Evolutionary conservation across 1,140 invertebrate species (phyloP).

Genomic region (Chymomyza costata): DNA sequence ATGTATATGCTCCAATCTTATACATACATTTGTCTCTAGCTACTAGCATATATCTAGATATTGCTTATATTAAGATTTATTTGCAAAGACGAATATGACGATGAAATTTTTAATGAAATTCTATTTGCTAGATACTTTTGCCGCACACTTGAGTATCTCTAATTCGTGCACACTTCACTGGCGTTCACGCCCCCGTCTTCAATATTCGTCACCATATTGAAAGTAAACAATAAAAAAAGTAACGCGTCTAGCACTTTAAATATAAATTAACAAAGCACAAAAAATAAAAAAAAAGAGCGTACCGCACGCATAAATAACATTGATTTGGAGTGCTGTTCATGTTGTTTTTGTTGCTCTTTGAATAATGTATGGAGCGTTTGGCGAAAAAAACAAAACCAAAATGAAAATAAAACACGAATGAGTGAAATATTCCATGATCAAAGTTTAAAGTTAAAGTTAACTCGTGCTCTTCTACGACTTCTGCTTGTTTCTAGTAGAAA

Average conservation of each 20-base stretch:
- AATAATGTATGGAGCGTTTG: conserved; percentile 31
- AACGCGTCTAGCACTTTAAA: conserved; percentile 10
- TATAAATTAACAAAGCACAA: conserved; percentile 22
- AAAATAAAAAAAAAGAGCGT: background rate
- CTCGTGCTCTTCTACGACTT: too few species aligned
- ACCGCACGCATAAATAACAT: conserved; percentile 30
- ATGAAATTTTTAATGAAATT: conserved; percentile 19
- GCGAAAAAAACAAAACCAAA: conserved; percentile 7
- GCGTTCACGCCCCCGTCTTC: too few species aligned
- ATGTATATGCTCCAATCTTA: too few species aligned
- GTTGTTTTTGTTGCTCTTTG: conserved; percentile 12
- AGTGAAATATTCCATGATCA: too few species aligned
- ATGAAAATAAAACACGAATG: too few species aligned
- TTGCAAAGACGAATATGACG: conserved; percentile 25
- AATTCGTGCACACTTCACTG: too few species aligned
- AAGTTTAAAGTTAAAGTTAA: too few species aligned
- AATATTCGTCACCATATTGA: too few species aligned
- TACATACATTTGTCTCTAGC: background rate
- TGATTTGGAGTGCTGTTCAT: too few species aligned
- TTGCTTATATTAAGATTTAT: conserved; percentile 28
- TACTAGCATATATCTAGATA: background rate
- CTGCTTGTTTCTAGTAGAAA: too few species aligned
- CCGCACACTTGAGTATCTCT: too few species aligned
- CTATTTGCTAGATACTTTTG: too few species aligned
- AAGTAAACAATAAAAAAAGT: conserved; percentile 13